phyloP scores from a whole-genome alignment of 2,797 vertebrate genomes.

The Synaphobranchus kaupii region DNA sequence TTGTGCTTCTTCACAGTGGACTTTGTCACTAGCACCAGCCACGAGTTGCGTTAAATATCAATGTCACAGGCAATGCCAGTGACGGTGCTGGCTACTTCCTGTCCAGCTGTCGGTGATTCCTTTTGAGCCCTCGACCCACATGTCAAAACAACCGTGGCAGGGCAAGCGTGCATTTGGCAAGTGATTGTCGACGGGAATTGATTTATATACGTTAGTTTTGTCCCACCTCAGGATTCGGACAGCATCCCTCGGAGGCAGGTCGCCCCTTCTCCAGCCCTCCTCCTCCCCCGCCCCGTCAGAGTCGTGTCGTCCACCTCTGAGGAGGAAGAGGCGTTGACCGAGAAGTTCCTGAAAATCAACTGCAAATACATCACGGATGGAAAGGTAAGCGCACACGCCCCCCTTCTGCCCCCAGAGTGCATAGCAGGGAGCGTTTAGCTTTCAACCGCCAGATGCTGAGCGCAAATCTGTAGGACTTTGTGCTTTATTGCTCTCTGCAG shows the following conservation, averaged over 20 bases:
- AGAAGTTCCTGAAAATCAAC: conserved; percentile 99
- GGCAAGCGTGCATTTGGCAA: neutral
- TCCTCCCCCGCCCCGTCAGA: conserved; percentile 79
- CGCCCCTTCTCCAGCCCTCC: conserved; percentile 69
- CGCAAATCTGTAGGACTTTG: neutral
- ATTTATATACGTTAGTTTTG: neutral
- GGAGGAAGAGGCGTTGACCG: conserved; percentile 97
- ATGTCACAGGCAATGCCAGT: neutral
- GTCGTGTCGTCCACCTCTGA: conserved; percentile 95
- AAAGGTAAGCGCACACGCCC: conserved; percentile 74
- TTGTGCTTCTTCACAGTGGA: neutral
- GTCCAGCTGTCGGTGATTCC: neutral
- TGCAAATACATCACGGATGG: conserved; percentile 96
- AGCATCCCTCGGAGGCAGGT: conserved; percentile 73
- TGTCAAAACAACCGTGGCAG: neutral
- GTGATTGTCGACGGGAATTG: neutral
- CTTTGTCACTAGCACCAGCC: neutral
- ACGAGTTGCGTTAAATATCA: neutral
- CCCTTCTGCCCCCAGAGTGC: neutral
- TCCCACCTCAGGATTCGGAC: conserved; percentile 82
- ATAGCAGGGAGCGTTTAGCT: neutral
- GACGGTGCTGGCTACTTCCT: neutral
- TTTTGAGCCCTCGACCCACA: neutral
- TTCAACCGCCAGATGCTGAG: neutral
- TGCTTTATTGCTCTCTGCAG: neutral